Conservation (phyloP, 2,113 vertebrate species). For the Hippocampus zosterae region DNA sequence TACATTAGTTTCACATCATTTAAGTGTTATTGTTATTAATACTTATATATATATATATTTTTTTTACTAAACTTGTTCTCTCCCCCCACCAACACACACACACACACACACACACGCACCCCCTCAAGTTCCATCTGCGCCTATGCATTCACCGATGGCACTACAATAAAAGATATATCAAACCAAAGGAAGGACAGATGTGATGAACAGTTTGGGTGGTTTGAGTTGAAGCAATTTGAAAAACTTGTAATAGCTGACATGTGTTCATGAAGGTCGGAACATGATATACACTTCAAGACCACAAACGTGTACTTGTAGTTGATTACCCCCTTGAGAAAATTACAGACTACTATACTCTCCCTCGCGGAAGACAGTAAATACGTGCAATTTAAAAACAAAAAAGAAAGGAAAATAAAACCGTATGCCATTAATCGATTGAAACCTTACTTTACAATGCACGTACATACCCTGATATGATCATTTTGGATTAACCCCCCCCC, state of each 20-base stretch:
- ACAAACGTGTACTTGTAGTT: background rate
- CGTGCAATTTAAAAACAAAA: background rate
- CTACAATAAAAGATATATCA: background rate
- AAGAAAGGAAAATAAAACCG: too few relatives aligned
- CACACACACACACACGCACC: too few relatives aligned
- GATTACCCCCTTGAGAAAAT: background rate
- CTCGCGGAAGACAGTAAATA: background rate
- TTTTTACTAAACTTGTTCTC: too few relatives aligned
- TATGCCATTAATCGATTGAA: background rate
- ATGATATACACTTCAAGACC: background rate
- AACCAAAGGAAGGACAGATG: background rate
- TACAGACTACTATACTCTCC: background rate
- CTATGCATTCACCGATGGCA: too few relatives aligned
- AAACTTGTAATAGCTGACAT: background rate
- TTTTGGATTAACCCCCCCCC: background rate
- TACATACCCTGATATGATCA: background rate
- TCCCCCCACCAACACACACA: too few relatives aligned
- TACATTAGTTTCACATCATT: too few relatives aligned
- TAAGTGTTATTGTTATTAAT: too few relatives aligned
- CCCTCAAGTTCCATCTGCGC: too few relatives aligned
- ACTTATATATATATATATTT: too few relatives aligned
- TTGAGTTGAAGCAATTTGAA: background rate
- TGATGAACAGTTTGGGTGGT: background rate
- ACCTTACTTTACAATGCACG: background rate
- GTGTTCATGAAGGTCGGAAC: background rate